Evolutionary conservation across 2,888 invertebrate species (phyloP).

Genomic region (Lacanobia oleracea): DNA sequence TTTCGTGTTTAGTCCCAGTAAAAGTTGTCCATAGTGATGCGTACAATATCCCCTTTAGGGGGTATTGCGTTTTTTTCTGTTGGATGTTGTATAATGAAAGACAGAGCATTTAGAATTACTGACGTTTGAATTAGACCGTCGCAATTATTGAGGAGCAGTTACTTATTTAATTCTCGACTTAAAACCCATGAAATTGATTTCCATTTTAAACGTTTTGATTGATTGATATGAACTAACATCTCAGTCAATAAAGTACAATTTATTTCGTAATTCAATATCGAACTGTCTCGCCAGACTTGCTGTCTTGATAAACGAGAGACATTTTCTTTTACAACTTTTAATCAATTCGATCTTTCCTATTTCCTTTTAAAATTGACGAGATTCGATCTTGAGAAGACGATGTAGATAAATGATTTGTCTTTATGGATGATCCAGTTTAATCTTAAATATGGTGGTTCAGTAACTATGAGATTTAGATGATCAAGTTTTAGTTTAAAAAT

Average conservation of each 20-base stretch:
- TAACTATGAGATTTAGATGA: no score
- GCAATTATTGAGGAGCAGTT: background rate
- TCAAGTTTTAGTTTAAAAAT: no score
- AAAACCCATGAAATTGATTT: slow-evolving; percentile 45
- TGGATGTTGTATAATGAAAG: background rate
- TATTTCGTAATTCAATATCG: slow-evolving; percentile 20
- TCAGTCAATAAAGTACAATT: slow-evolving; percentile 1
- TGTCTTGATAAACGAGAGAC: slow-evolving; percentile 10
- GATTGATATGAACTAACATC: slow-evolving; percentile 1
- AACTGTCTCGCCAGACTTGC: slow-evolving; percentile 15
- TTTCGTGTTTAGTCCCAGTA: no score
- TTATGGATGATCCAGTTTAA: no score
- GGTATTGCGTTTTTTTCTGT: no score
- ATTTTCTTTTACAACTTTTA: slow-evolving; percentile 24
- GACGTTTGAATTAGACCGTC: background rate
- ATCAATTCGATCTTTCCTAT: slow-evolving; percentile 13
- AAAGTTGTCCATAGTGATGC: no score
- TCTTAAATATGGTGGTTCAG: no score
- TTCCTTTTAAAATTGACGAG: background rate
- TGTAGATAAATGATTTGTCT: background rate
- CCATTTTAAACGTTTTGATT: slow-evolving; percentile 20
- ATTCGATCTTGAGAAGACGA: background rate
- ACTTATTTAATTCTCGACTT: background rate
- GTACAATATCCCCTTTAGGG: no score
- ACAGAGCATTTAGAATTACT: slow-evolving; percentile 10